Evolutionary conservation across 2,888 invertebrate species (phyloP).

Genomic region (Phyllotreta striolata): DNA sequence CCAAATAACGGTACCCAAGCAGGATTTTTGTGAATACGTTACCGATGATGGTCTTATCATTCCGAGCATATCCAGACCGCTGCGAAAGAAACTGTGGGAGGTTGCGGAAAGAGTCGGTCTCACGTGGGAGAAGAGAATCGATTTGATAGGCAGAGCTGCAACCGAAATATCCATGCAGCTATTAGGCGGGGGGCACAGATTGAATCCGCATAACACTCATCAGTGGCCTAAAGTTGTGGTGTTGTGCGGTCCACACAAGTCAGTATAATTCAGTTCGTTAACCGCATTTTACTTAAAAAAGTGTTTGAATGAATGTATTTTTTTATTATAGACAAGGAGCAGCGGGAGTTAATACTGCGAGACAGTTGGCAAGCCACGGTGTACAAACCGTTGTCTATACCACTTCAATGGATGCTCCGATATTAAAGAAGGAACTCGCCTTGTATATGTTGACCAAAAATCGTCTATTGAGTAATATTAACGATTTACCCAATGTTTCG

Average conservation of each 20-base stretch:
- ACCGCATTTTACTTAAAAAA: no score
- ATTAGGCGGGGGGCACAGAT: constrained; percentile 82
- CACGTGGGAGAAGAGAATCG: constrained; percentile 71
- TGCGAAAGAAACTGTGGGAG: constrained; percentile 74
- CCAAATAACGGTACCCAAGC: constrained; percentile 76
- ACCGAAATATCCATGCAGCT: constrained; percentile 85
- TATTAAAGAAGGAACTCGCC: constrained; percentile 69
- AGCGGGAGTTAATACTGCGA: constrained; percentile 77
- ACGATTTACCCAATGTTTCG: constrained; percentile 62
- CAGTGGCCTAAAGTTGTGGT: constrained; percentile 85
- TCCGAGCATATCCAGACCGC: constrained; percentile 74
- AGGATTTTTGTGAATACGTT: constrained; percentile 71
- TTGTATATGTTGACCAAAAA: constrained; percentile 74
- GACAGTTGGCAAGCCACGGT: constrained; percentile 85
- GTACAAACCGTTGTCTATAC: constrained; percentile 70
- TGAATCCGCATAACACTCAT: constrained; percentile 87
- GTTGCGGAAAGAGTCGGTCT: constrained; percentile 75
- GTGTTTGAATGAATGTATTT: no score
- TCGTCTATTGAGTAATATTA: constrained; percentile 64
- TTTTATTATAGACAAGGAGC: constrained; percentile 63
- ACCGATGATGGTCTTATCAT: constrained; percentile 85
- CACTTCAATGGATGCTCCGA: constrained; percentile 55
- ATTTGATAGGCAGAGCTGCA: constrained; percentile 83
- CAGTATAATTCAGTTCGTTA: constrained; percentile 45
- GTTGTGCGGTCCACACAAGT: constrained; percentile 74